Conservation (phyloP, 2,888 invertebrate genomes). For the Clivina fossor region DNA sequence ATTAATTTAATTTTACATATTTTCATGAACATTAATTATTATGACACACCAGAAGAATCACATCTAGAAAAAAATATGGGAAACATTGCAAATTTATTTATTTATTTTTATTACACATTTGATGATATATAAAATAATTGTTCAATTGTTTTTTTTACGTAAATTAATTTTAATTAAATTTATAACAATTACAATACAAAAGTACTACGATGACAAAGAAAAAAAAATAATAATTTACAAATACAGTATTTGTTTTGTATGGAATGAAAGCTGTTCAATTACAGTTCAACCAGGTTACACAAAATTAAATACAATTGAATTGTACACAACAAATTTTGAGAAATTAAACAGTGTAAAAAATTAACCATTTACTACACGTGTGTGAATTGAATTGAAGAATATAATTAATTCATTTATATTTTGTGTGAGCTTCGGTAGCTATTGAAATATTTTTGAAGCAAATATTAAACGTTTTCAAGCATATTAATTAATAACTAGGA, state of each 20-base stretch:
- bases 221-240: conserved; percentile 31
- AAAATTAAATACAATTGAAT: background rate
- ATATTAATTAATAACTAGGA: conserved; percentile 22
- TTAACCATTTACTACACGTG: conserved; percentile 15
- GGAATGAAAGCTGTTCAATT: conserved; percentile 32
- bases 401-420: no score
- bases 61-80: no score
- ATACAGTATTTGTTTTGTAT: conserved; percentile 22
- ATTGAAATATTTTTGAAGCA: conserved; percentile 24
- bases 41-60: no score
- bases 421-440: conserved; percentile 20
- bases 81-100: no score
- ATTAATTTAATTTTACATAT: no score
- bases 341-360: conserved; percentile 16
- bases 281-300: background rate
- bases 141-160: conserved; percentile 30
- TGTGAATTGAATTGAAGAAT: conserved; percentile 10
- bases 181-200: conserved; percentile 34
- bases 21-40: no score
- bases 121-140: no score
- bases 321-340: background rate
- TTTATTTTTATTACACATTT: no score
- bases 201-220: conserved; percentile 24
- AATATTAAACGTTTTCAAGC: conserved; percentile 27
- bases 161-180: conserved; percentile 29